Base-by-base conservation (phyloP, 2,888 invertebrate genomes). In the Anoncus sp. region DNA sequence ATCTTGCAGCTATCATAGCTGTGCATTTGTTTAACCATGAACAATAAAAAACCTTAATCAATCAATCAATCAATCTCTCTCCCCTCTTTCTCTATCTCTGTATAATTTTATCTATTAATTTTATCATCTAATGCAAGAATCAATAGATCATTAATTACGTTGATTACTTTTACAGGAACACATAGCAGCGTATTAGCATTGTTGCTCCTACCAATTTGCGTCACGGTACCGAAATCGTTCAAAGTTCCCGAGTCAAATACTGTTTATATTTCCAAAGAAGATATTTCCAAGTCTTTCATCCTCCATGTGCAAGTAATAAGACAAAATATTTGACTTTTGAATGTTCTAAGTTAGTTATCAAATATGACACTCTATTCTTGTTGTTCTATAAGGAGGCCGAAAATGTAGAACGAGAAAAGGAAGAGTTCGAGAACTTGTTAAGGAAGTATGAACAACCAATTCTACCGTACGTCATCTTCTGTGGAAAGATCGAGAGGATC, bases 281-380 rank as follows among this genome's bases (percentile, higher is more conserved):
- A 51, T 4, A 51, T 66, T 35, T 51, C 66, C 12, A 66, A 66
- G 31, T 31, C 31, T 1, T 66, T 66, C 35, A 7, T 66, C 3
- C 22, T 66, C 16, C 66, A 66, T 22, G 51, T 66, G 18, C 18
- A 66, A 38, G 66, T 66, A 51, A 31, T 31, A 31, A 31, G 31
- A 31, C 31, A 31, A 3, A 31, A 31, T 31, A 31, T 31, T 31
- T 31, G 3, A 31, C 31, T 31, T 31, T 31, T 31, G 31, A 5
- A 31, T 31, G 31, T 31, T 5, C 31, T 31, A 31, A 31, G 31
- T 31, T 31, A 7, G 7, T 31, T 31, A 31, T 31, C 31, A 7
- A 31, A 31, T 7, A 5, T 31, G 3, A 31, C 31, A 31, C 31
- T 5, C 7, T 31, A 31, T 35, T 14, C 7, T n/a, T 18, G 20